phyloP scores from a whole-genome alignment of 2,888 invertebrate genomes.

The Hoplodrina ambigua region DNA sequence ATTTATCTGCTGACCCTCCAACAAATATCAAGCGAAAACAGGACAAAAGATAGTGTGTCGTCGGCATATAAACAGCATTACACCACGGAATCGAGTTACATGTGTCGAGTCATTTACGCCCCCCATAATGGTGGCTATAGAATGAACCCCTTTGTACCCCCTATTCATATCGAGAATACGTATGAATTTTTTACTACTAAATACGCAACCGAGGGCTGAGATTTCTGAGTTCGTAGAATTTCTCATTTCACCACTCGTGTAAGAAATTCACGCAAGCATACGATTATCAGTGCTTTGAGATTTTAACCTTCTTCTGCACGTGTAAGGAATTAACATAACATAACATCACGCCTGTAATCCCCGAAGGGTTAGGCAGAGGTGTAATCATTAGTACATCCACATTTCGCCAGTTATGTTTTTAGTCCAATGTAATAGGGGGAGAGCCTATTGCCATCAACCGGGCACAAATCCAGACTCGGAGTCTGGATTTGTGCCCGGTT shows the following conservation, averaged over 20 bases:
- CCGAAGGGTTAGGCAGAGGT: too few species aligned
- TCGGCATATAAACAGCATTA: slow-evolving; percentile 80
- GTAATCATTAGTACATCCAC: too few species aligned
- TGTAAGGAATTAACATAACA: neutral
- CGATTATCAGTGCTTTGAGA: slow-evolving; percentile 18
- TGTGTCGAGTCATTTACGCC: slow-evolving; percentile 72
- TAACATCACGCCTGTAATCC: too few species aligned
- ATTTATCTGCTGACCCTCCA: slow-evolving; percentile 67
- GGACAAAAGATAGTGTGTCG: slow-evolving; percentile 78
- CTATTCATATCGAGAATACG: slow-evolving; percentile 49
- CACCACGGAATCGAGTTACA: slow-evolving; percentile 80
- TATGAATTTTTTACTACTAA: slow-evolving; percentile 41
- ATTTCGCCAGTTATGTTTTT: too few species aligned
- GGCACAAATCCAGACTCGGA: too few species aligned
- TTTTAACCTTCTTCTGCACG: neutral
- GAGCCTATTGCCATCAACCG: too few species aligned
- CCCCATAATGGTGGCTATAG: slow-evolving; percentile 49
- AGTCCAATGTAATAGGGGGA: too few species aligned
- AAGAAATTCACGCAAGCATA: slow-evolving; percentile 25
- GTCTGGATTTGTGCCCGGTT: too few species aligned
- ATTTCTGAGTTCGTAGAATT: slow-evolving; percentile 28
- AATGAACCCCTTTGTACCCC: slow-evolving; percentile 50
- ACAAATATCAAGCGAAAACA: slow-evolving; percentile 70
- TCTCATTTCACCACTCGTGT: slow-evolving; percentile 16
- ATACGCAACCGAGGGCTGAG: slow-evolving; percentile 22